Evolutionary conservation across 2,888 invertebrate genomes (phyloP).

Genomic region (Lacanobia wlatinum): DNA sequence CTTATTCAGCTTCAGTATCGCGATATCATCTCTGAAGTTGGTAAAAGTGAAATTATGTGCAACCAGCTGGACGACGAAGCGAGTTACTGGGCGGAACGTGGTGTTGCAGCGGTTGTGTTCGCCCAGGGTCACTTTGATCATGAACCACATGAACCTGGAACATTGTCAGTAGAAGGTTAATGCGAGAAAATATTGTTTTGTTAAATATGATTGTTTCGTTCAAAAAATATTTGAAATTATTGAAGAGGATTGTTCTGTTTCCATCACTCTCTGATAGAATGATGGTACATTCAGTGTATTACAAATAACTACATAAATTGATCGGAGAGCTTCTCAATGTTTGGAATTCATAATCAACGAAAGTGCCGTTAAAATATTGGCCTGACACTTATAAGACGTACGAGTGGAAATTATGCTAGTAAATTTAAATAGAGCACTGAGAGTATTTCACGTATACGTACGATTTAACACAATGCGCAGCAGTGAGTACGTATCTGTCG

Average conservation of each 20-base stretch:
- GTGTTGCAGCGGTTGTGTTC: conserved; percentile 96
- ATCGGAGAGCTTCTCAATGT: no score
- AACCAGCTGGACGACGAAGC: conserved; percentile 94
- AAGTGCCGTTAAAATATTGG: no score
- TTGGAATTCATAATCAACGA: no score
- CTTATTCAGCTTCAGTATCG: conserved; percentile 94
- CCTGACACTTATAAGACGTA: no score
- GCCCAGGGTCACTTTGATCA: conserved; percentile 96
- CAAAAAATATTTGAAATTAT: not conserved
- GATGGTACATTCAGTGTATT: not conserved
- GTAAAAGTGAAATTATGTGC: conserved; percentile 95
- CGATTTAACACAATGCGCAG: conserved; percentile 97
- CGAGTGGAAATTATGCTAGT: no score
- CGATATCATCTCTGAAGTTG: conserved; percentile 96
- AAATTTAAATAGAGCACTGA: no score
- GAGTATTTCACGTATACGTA: conserved; percentile 73
- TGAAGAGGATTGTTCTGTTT: not conserved
- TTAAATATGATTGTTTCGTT: no score
- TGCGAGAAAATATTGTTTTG: no score
- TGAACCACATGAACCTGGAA: conserved; percentile 96
- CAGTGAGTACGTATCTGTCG: conserved; percentile 96
- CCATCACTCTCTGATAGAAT: not conserved
- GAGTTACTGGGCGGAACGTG: conserved; percentile 93
- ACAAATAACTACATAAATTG: no score
- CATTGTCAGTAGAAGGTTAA: not conserved